Evolutionary conservation across 1,140 invertebrate genomes (phyloP).

Genomic region (Copidosoma floridanum): DNA sequence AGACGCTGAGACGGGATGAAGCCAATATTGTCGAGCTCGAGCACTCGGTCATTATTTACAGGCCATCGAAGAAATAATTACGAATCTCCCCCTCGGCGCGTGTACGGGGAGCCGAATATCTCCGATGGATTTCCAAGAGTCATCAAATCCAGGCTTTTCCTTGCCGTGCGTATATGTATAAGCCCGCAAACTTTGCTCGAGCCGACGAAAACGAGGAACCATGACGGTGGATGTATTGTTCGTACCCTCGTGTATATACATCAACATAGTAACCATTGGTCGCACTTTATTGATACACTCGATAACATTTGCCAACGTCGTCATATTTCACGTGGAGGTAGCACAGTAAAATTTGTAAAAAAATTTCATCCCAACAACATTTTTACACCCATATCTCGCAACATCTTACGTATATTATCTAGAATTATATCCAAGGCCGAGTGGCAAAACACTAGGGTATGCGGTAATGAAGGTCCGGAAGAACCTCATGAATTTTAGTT

Average conservation of each 20-base stretch:
- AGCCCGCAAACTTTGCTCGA: constrained; percentile 11
- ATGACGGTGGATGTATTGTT: no score
- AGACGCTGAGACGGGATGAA: constrained; percentile 23
- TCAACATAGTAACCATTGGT: no score
- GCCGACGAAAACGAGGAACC: constrained; percentile 15
- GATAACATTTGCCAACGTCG: no score
- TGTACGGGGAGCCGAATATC: constrained; percentile 2
- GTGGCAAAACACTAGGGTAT: no score
- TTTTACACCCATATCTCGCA: no score
- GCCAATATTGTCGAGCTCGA: constrained; percentile 7
- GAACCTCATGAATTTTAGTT: constrained; percentile 13
- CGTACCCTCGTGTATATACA: no score
- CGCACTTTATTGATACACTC: no score
- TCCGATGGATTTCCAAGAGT: constrained; percentile 20
- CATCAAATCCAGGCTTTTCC: constrained; percentile 23
- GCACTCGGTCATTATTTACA: constrained; percentile 24
- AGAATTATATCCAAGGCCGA: no score
- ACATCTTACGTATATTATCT: no score
- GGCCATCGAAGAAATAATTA: constrained; percentile 21
- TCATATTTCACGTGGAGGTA: no score
- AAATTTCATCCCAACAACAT: no score
- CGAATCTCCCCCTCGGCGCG: not conserved
- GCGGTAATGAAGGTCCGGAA: not conserved
- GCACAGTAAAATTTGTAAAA: no score
- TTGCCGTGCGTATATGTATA: not conserved